Evolutionary conservation across 2,113 vertebrate genomes (phyloP).

Genomic region (Larimichthys polyactis): DNA sequence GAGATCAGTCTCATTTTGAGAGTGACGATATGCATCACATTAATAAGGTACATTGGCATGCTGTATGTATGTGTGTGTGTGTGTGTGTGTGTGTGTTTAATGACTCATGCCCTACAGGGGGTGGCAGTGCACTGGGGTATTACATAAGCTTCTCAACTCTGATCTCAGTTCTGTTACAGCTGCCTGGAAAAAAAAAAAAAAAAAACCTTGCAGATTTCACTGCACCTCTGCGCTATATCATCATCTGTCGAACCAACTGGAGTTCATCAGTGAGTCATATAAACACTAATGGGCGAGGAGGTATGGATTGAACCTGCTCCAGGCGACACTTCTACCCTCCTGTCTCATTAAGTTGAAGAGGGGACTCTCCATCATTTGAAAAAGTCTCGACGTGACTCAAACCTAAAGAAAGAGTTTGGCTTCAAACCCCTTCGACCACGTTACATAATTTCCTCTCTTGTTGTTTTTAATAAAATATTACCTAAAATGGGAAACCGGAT

Average conservation of each 20-base stretch:
- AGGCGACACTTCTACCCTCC: conserved; percentile 2
- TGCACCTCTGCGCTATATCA: conserved; percentile 46
- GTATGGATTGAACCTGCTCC: conserved; percentile 7
- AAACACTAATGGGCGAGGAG: conserved; percentile 20
- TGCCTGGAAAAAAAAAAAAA: conserved; percentile 40
- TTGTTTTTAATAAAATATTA: background rate
- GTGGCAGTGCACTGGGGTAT: conserved; percentile 47
- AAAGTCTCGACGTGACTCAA: background rate
- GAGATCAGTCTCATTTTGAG: background rate
- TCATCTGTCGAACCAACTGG: conserved; percentile 26
- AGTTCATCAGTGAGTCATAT: conserved; percentile 51
- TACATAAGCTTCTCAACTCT: conserved; percentile 62
- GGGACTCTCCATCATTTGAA: too few relatives aligned
- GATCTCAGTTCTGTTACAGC: conserved; percentile 50
- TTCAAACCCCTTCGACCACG: background rate
- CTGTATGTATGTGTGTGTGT: conserved; percentile 28
- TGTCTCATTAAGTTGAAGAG: background rate
- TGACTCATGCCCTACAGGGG: conserved; percentile 58
- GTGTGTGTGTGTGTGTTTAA: conserved; percentile 36
- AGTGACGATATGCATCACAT: background rate
- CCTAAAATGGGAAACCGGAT: background rate
- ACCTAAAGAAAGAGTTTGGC: background rate
- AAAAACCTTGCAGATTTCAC: background rate
- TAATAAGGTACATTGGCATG: background rate
- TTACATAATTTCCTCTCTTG: background rate